Percentiles rank a stretch among this genome's conserved stretches.
Evolutionary conservation across 2,888 invertebrate species (phyloP).

Genomic region (Drosophila neotestacea): DNA sequence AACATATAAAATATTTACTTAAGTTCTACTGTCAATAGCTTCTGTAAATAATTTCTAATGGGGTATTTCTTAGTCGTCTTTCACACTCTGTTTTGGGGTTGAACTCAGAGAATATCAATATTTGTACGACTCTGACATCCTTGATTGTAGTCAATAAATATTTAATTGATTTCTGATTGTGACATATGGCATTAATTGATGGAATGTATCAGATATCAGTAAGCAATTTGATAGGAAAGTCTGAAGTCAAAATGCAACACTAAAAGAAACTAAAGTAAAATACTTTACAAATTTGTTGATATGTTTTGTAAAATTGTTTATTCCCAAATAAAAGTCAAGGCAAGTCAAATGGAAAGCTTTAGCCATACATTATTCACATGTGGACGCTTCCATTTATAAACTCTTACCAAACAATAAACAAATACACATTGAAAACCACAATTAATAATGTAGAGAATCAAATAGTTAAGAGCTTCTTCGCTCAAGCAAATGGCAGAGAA

Average conservation of each 20-base stretch:
- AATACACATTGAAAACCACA: slow-evolving; percentile 24
- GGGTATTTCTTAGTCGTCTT: background rate
- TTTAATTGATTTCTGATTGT: slow-evolving; percentile 61
- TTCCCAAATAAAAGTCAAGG: background rate
- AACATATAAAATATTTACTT: background rate
- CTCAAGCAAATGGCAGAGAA: slow-evolving; percentile 20
- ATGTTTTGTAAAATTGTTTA: background rate
- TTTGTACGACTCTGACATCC: slow-evolving; percentile 24
- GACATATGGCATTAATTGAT: slow-evolving; percentile 59
- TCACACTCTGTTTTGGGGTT: background rate
- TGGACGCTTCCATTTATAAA: slow-evolving; percentile 2
- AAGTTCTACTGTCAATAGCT: background rate
- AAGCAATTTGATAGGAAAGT: background rate
- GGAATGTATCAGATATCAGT: slow-evolving; percentile 17
- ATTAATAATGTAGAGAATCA: slow-evolving; percentile 32
- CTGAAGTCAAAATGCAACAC: background rate
- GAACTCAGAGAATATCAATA: slow-evolving; percentile 42
- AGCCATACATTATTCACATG: slow-evolving; percentile 1
- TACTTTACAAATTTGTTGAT: background rate
- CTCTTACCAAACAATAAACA: slow-evolving; percentile 29
- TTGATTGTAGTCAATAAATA: slow-evolving; percentile 59
- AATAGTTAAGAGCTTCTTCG: slow-evolving; percentile 19
- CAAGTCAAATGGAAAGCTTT: background rate
- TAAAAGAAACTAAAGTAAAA: background rate
- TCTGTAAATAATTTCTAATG: slow-evolving; percentile 4